Conservation (phyloP, 2,113 vertebrate species). For the Aegithalos caudatus region DNA sequence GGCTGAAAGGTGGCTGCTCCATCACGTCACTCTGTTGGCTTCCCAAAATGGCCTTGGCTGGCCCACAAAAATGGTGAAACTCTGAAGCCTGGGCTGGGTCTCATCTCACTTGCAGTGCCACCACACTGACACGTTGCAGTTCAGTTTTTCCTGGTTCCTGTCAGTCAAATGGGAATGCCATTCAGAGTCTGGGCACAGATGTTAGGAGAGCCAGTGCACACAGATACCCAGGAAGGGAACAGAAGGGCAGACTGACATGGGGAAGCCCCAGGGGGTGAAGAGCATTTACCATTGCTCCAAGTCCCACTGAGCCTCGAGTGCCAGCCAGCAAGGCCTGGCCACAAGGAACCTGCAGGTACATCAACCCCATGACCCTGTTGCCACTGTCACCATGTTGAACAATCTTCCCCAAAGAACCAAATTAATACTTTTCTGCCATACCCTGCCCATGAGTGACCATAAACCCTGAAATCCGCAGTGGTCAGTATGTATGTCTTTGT, state of each 20-base stretch:
- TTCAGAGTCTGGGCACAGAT: background rate
- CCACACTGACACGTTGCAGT: accelerated
- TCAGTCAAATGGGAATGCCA: background rate
- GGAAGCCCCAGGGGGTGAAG: background rate
- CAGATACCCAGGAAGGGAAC: background rate
- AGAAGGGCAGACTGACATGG: background rate
- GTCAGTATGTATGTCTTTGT: background rate
- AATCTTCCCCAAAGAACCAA: background rate
- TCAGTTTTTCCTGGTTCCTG: background rate
- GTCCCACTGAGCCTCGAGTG: accelerated
- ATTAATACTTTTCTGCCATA: background rate
- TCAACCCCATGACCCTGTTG: background rate
- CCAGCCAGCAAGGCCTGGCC: accelerated
- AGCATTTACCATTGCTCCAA: background rate
- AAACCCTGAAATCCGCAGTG: background rate
- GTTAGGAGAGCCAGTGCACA: accelerated
- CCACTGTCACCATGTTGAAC: accelerated
- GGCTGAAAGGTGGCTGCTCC: background rate
- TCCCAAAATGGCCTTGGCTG: background rate
- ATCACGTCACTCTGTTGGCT: background rate
- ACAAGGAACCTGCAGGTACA: background rate
- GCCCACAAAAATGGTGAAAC: background rate
- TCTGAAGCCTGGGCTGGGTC: accelerated
- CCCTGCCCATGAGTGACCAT: background rate
- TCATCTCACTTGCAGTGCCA: background rate